phyloP scores from a whole-genome alignment of 2,797 vertebrate species.

The Odontamblyopus rebecca region DNA sequence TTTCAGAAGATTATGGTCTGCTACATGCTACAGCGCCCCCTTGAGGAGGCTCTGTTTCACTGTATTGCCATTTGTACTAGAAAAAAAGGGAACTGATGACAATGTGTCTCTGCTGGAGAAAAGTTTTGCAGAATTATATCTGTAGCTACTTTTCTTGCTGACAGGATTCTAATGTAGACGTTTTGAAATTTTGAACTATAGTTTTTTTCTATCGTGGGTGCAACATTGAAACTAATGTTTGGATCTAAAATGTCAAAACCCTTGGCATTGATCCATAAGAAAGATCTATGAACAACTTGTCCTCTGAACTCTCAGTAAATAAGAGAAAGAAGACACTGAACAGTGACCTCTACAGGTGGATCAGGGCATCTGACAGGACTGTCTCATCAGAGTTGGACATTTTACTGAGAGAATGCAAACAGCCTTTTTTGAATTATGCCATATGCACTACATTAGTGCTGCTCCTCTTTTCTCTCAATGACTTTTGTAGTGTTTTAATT shows the following conservation, averaged over 20 bases:
- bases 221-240: constrained; percentile 26
- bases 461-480: constrained; percentile 76
- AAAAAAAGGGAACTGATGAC: background rate
- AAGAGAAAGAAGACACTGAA: constrained; percentile 23
- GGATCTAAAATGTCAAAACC: constrained; percentile 9
- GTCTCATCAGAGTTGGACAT: constrained; percentile 56
- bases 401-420: constrained; percentile 49
- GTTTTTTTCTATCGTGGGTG: constrained; percentile 37
- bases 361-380: constrained; percentile 36
- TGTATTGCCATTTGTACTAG: constrained; percentile 11
- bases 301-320: constrained; percentile 20
- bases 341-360: constrained; percentile 45
- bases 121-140: constrained; percentile 4
- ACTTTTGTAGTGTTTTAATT: constrained; percentile 89
- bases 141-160: constrained; percentile 9
- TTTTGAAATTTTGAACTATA: constrained; percentile 28
- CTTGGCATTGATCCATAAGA: constrained; percentile 10
- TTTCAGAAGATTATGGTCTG: constrained; percentile 28
- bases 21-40: constrained; percentile 17
- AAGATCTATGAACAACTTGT: constrained; percentile 9
- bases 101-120: constrained; percentile 29
- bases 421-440: constrained; percentile 75
- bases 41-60: constrained; percentile 16
- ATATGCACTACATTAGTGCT: constrained; percentile 99
- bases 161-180: constrained; percentile 32